phyloP scores from a whole-genome alignment of 2,797 vertebrate species.

The Agapornis canus region DNA sequence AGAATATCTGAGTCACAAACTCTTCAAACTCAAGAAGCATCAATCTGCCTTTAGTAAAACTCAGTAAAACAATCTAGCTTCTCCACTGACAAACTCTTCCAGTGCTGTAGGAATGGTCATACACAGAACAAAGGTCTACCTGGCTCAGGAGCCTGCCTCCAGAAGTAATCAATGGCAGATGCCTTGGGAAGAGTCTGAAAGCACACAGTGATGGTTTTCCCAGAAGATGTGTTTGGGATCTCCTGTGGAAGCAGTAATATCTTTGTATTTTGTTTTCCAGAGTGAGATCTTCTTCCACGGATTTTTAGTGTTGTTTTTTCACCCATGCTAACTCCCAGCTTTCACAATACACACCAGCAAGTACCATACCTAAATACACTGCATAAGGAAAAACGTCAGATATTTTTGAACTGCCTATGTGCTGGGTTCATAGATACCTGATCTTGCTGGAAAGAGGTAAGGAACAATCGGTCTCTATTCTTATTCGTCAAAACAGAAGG shows the following conservation, averaged over 20 bases:
- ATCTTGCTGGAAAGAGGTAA: background rate
- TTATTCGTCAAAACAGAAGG: background rate
- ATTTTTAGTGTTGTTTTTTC: background rate
- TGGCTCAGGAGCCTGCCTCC: background rate
- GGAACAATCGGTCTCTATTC: background rate
- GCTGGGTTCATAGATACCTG: background rate
- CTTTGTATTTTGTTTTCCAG: background rate
- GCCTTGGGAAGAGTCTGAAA: background rate
- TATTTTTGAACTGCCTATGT: background rate
- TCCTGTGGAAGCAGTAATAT: background rate
- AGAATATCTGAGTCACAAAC: background rate
- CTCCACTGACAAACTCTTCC: background rate
- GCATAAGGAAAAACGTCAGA: background rate
- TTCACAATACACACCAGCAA: background rate
- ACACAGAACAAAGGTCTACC: background rate
- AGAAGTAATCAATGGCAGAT: background rate
- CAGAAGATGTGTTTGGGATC: background rate
- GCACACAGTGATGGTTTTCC: background rate
- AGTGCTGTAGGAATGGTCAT: background rate
- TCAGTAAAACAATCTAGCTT: background rate
- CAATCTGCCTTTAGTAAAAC: background rate
- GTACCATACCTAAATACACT: background rate
- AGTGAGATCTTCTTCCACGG: background rate
- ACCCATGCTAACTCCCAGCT: background rate
- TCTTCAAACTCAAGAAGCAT: background rate